phyloP scores from a whole-genome alignment of 2,888 invertebrate genomes.

The Cheilosia soror region DNA sequence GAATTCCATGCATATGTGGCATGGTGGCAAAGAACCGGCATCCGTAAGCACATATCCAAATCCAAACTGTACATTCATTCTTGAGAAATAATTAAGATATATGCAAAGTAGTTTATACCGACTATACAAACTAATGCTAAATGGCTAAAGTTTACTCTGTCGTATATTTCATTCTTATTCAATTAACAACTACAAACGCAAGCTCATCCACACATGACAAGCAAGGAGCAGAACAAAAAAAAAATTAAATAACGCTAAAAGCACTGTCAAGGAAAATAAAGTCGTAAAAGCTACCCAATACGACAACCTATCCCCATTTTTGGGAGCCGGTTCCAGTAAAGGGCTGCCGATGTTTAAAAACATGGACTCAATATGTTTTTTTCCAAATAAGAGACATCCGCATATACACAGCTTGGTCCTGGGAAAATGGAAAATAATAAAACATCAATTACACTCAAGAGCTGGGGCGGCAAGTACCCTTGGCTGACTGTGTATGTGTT shows the following conservation, averaged over 20 bases:
- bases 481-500: background rate
- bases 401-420: constrained; percentile 57
- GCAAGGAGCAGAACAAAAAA: constrained; percentile 43
- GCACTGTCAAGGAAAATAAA: constrained; percentile 78
- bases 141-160: constrained; percentile 59
- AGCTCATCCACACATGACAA: constrained; percentile 56
- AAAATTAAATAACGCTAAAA: constrained; percentile 80
- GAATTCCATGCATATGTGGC: constrained; percentile 46
- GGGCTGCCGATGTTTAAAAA: constrained; percentile 73
- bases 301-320: constrained; percentile 48
- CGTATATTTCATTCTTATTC: constrained; percentile 80
- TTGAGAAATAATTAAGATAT: constrained; percentile 83
- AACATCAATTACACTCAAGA: constrained; percentile 71
- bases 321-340: constrained; percentile 50
- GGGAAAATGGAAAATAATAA: constrained; percentile 67
- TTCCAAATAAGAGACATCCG: constrained; percentile 31
- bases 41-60: constrained; percentile 50
- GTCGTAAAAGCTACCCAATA: constrained; percentile 58
- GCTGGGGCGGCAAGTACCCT: constrained; percentile 13
- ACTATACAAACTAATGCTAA: constrained; percentile 51
- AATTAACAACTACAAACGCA: constrained; percentile 80
- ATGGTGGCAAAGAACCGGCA: constrained; percentile 17
- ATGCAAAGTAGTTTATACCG: constrained; percentile 78
- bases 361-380: constrained; percentile 68
- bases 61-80: constrained; percentile 75